phyloP scores from a whole-genome alignment of 1,140 invertebrate genomes.

The Limonius californicus region DNA sequence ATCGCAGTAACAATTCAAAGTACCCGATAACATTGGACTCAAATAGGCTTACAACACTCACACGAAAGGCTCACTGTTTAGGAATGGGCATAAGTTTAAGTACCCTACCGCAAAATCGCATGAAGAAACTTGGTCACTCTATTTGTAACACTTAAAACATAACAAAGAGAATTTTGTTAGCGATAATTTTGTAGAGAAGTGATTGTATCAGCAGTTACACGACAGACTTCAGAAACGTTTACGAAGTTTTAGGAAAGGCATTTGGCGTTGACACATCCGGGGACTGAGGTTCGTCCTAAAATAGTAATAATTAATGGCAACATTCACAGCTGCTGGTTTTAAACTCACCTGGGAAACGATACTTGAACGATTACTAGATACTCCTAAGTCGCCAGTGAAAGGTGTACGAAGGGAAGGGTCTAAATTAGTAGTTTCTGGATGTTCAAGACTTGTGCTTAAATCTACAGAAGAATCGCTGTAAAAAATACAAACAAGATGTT shows the following conservation, averaged over 20 bases:
- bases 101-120: neutral
- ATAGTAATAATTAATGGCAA: slow-evolving; percentile 13
- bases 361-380: slow-evolving; percentile 37
- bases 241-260: slow-evolving; percentile 37
- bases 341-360: slow-evolving; percentile 34
- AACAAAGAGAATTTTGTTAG: slow-evolving; percentile 14
- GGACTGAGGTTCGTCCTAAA: slow-evolving; percentile 34
- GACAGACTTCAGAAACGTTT: slow-evolving; percentile 13
- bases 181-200: neutral
- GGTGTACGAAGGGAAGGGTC: slow-evolving; percentile 30
- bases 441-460: slow-evolving; percentile 32
- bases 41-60: slow-evolving; percentile 17
- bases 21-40: slow-evolving; percentile 6
- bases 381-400: slow-evolving; percentile 36
- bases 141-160: slow-evolving; percentile 20
- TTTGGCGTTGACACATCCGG: slow-evolving; percentile 33
- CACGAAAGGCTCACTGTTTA: slow-evolving; percentile 29
- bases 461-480: slow-evolving; percentile 36
- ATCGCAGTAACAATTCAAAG: slow-evolving; percentile 7
- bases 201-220: neutral
- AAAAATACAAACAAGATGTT: slow-evolving; percentile 16
- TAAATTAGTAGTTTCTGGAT: slow-evolving; percentile 21
- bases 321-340: neutral
- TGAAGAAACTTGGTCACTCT: neutral
- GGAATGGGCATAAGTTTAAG: slow-evolving; percentile 20